These are phyloP conservation scores for Dasypus novemcinctus DNA, from an alignment of 2,113 vertebrate genomes.

Conservation along the genomic window DNA sequence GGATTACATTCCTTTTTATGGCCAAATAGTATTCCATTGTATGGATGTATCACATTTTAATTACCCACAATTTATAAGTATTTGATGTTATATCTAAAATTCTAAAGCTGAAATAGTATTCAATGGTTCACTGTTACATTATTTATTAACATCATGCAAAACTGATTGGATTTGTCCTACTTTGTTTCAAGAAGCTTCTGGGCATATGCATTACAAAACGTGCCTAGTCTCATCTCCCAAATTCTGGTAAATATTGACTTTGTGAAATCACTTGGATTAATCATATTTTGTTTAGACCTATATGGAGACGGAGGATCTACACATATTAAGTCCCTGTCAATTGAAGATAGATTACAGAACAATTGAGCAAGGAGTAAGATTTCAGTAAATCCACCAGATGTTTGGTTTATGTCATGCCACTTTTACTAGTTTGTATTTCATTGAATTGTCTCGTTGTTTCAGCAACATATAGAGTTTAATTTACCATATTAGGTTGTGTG, in stretches of 20 bases:
- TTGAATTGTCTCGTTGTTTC: neutral
- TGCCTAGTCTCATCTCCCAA: neutral
- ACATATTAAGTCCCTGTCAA: neutral
- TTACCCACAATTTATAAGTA: neutral
- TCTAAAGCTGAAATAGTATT: conserved; percentile 2
- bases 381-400: neutral
- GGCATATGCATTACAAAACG: neutral
- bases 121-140: neutral
- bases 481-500: neutral
- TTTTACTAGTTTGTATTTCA: conserved; percentile 43
- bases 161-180: neutral
- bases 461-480: neutral
- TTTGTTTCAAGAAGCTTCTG: neutral
- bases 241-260: neutral
- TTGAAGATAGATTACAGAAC: neutral
- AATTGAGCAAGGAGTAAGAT: neutral
- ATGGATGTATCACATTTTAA: neutral
- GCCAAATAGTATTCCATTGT: neutral
- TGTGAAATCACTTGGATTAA: conserved; percentile 21
- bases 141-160: neutral
- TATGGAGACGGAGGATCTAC: neutral
- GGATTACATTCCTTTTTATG: neutral
- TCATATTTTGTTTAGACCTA: neutral
- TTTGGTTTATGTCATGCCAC: conserved; percentile 3
- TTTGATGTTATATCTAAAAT: conserved; percentile 1